Conservation (phyloP, 2,888 invertebrate genomes). For the Sesamia inferens region DNA sequence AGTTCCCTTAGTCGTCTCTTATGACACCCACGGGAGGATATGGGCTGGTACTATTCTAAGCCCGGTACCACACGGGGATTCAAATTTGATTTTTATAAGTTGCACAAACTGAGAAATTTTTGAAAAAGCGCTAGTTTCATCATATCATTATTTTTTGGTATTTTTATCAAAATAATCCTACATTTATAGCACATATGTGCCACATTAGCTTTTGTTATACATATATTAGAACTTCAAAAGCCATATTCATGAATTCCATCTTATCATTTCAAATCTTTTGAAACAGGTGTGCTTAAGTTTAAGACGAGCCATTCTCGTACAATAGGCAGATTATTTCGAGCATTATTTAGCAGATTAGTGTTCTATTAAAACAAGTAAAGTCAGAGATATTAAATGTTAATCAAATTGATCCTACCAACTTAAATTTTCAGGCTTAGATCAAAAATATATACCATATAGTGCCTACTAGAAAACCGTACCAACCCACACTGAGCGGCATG, state of each 20-base stretch:
- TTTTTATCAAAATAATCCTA: background rate
- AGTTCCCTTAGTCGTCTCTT: too few species aligned
- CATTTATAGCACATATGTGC: background rate
- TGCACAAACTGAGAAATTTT: too few species aligned
- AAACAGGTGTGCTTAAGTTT: slow-evolving; percentile 45
- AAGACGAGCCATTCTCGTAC: slow-evolving; percentile 47
- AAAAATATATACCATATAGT: background rate
- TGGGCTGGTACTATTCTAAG: too few species aligned
- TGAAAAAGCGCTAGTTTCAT: too few species aligned
- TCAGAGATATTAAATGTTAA: background rate
- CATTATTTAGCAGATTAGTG: slow-evolving; percentile 57
- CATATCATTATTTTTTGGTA: background rate
- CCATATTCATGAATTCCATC: slow-evolving; percentile 28
- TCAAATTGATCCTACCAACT: background rate
- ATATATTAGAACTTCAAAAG: slow-evolving; percentile 15
- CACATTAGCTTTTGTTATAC: background rate
- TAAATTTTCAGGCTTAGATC: background rate
- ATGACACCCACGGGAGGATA: too few species aligned
- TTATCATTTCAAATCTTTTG: slow-evolving; percentile 43
- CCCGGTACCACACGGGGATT: too few species aligned
- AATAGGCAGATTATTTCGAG: slow-evolving; percentile 62
- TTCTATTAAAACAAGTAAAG: slow-evolving; percentile 62
- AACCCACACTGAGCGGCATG: background rate
- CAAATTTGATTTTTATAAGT: too few species aligned
- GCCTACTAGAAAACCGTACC: background rate